Conservation (phyloP, 2,888 invertebrate species). For the Xanthorhoe spadicearia region DNA sequence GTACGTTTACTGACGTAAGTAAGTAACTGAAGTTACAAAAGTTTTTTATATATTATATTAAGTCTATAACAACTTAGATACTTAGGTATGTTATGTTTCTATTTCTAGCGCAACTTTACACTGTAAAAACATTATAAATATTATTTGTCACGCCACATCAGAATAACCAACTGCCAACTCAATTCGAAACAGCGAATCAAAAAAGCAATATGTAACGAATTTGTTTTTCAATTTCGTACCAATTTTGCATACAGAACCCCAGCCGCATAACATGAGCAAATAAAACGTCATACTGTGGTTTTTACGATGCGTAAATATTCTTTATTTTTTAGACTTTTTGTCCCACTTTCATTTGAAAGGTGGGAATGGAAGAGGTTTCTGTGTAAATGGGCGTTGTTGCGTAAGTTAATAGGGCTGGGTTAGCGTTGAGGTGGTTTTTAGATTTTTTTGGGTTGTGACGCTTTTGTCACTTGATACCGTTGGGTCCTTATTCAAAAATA, state of each 20-base stretch:
- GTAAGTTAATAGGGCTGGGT: constrained; percentile 29
- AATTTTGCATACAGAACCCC: constrained; percentile 81
- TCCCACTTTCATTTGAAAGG: constrained; percentile 68
- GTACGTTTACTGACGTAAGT: too few species aligned
- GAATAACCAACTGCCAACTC: constrained; percentile 43
- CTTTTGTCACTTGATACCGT: constrained; percentile 26
- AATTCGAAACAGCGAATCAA: constrained; percentile 49
- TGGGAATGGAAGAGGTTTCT: constrained; percentile 74
- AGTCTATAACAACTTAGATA: too few species aligned
- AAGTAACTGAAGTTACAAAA: too few species aligned
- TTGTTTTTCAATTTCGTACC: constrained; percentile 85
- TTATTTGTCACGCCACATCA: neutral
- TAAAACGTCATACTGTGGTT: constrained; percentile 78
- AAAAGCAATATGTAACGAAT: constrained; percentile 85
- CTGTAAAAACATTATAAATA: neutral
- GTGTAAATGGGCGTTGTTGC: constrained; percentile 32
- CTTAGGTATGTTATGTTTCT: too few species aligned
- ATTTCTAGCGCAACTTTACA: too few species aligned
- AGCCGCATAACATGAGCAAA: constrained; percentile 64
- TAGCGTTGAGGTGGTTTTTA: constrained; percentile 14
- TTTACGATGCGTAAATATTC: constrained; percentile 79
- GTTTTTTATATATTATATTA: too few species aligned
- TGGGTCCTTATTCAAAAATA: constrained; percentile 9
- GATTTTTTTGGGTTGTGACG: constrained; percentile 15
- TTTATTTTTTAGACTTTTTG: constrained; percentile 50